These are phyloP conservation scores for Chelidonichthys spinosus DNA, from an alignment of 2,797 vertebrate species.

Conservation along the genomic window DNA sequence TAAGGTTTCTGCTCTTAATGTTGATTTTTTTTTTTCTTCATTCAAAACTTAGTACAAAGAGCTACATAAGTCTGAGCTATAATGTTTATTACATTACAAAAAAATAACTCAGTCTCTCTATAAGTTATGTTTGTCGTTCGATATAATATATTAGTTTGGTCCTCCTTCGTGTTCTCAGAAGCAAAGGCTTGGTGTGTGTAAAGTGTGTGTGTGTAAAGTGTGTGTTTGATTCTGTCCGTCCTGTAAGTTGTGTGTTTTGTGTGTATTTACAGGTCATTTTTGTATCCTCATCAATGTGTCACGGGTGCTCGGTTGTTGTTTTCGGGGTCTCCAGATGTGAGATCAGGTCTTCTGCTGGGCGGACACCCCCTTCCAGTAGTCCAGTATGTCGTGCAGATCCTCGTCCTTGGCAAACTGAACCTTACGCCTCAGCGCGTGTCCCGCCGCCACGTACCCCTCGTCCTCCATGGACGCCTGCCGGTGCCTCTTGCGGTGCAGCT, in stretches of 20 bases:
- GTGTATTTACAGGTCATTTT: constrained; percentile 76
- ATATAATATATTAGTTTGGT: constrained; percentile 77
- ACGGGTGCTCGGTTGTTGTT: constrained; percentile 44
- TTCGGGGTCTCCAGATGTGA: constrained; percentile 22
- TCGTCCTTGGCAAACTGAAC: constrained; percentile 99
- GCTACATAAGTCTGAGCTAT: constrained; percentile 82
- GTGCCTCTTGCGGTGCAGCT: constrained; percentile 95
- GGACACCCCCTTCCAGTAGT: constrained; percentile 99
- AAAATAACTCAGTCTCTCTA: constrained; percentile 69
- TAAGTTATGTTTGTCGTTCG: constrained; percentile 66
- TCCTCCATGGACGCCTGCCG: constrained; percentile 87
- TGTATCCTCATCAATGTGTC: constrained; percentile 24
- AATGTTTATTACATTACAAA: constrained; percentile 78
- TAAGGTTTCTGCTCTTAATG: constrained; percentile 63
- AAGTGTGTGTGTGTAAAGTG: constrained; percentile 38
- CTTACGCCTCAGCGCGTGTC: constrained; percentile 96
- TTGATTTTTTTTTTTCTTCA: constrained; percentile 48
- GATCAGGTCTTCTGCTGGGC: constrained; percentile 98
- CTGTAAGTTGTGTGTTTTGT: constrained; percentile 20
- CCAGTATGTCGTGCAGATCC: constrained; percentile 99
- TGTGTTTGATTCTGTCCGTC: constrained; percentile 11
- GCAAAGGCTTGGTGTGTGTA: constrained; percentile 74
- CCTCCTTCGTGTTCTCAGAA: constrained; percentile 69
- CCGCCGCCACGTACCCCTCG: constrained; percentile 95
- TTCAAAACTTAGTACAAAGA: constrained; percentile 81